These are phyloP conservation scores for Heterodera filipjevi DNA, from an alignment of 2,888 invertebrate species.

Conservation along the genomic window DNA sequence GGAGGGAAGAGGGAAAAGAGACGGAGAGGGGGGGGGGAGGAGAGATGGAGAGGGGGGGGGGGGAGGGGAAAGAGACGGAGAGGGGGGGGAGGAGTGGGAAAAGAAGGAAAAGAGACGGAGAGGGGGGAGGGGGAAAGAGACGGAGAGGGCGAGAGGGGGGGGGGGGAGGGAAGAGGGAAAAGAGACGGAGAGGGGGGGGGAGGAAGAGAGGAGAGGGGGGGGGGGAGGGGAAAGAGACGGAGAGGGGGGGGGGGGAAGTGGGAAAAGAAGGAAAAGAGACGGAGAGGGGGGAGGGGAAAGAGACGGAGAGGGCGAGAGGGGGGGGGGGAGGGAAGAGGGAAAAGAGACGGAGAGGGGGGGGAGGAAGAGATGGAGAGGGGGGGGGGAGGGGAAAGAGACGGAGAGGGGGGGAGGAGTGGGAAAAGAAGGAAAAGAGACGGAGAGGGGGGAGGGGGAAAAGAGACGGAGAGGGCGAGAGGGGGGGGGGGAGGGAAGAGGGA, in stretches of 20 bases:
- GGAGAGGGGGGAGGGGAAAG: not conserved
- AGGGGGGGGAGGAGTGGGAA: not conserved
- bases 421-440: not conserved
- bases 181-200: not conserved
- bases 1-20: not conserved
- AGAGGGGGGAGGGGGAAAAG: not conserved
- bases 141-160: not conserved
- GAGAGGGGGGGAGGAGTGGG: not conserved
- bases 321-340: not conserved
- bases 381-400: not conserved
- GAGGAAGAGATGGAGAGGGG: not conserved
- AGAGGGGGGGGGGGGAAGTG: not conserved
- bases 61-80: not conserved
- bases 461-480: not conserved
- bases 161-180: not conserved
- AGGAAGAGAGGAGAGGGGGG: not conserved
- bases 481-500: not conserved
- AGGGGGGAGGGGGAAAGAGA: not conserved
- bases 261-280: not conserved
- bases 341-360: not conserved
- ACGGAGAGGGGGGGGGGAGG: not conserved
- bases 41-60: not conserved
- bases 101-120: not conserved
- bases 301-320: not conserved
- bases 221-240: not conserved